A percentile compares a stretch with the other conserved stretches of the same genome.
Evolutionary conservation across 2,113 vertebrate genomes (phyloP).

Genomic region (Arvicanthis niloticus): DNA sequence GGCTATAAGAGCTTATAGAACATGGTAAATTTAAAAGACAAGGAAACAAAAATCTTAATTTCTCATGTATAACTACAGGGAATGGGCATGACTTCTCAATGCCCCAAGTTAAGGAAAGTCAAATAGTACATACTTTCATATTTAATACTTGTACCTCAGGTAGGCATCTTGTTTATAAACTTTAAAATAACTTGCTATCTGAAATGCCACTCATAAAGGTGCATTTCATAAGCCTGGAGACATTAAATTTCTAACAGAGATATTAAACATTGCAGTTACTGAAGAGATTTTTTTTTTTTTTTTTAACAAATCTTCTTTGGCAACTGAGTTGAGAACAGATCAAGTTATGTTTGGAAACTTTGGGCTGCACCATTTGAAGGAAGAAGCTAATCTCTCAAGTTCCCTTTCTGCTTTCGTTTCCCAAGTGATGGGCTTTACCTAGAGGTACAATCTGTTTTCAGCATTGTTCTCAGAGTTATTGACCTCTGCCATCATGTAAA

Average conservation of each 20-base stretch:
- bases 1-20: conserved; percentile 1
- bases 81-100: background rate
- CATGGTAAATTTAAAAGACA: conserved; percentile 37
- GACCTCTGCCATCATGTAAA: background rate
- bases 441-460: background rate
- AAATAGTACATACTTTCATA: background rate
- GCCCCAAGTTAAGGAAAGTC: conserved; percentile 19
- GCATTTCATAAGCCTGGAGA: conserved; percentile 49
- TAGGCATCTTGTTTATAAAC: conserved; percentile 46
- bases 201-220: conserved; percentile 36
- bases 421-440: background rate
- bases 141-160: background rate
- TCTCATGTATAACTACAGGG: background rate
- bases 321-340: background rate
- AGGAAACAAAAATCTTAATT: conserved; percentile 43
- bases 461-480: background rate
- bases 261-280: background rate
- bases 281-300: background rate
- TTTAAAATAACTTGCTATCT: conserved; percentile 57
- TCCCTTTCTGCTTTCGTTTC: background rate
- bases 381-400: background rate
- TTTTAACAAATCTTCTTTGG: conserved; percentile 51
- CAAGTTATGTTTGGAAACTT: conserved; percentile 55
- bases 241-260: conserved; percentile 59
- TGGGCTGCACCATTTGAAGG: background rate